A percentile compares a stretch with the other conserved stretches of the same genome.
Conservation (phyloP, 23 tunicate genomes). For the Oikopleura dioica region DNA sequence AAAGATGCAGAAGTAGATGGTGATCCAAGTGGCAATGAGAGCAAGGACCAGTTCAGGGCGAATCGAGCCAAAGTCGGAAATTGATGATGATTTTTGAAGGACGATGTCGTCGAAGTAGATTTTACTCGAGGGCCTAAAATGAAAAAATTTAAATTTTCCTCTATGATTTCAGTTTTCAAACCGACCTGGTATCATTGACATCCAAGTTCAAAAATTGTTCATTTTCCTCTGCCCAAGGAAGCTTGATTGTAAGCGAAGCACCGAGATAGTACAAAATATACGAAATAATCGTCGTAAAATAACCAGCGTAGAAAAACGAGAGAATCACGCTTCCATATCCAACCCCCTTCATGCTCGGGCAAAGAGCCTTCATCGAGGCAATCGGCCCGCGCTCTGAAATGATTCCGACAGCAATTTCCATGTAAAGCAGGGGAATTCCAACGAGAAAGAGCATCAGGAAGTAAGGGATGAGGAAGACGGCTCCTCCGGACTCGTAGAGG, state of each 20-base stretch:
- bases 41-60: conserved; percentile 37
- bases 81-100: conserved; percentile 30
- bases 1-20: conserved; percentile 44
- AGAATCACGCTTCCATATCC: conserved; percentile 51
- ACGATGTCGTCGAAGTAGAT: conserved; percentile 19
- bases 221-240: conserved; percentile 88
- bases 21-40: conserved; percentile 45
- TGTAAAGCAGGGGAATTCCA: conserved; percentile 55
- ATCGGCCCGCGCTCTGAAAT: conserved; percentile 45
- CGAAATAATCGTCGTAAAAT: conserved; percentile 61
- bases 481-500: conserved; percentile 22
- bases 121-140: no score
- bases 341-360: conserved; percentile 66
- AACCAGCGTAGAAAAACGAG: conserved; percentile 38
- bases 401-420: conserved; percentile 75
- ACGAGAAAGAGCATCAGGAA: conserved; percentile 34
- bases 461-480: conserved; percentile 50
- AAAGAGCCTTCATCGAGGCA: conserved; percentile 27
- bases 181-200: no score
- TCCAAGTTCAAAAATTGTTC: no score
- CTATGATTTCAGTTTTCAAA: no score
- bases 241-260: conserved; percentile 22
- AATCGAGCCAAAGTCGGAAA: conserved; percentile 47
- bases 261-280: conserved; percentile 51
- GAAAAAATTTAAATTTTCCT: no score